These are phyloP conservation scores for Dryadula phaetusa DNA, from an alignment of 2,888 invertebrate genomes.

Conservation along the genomic window DNA sequence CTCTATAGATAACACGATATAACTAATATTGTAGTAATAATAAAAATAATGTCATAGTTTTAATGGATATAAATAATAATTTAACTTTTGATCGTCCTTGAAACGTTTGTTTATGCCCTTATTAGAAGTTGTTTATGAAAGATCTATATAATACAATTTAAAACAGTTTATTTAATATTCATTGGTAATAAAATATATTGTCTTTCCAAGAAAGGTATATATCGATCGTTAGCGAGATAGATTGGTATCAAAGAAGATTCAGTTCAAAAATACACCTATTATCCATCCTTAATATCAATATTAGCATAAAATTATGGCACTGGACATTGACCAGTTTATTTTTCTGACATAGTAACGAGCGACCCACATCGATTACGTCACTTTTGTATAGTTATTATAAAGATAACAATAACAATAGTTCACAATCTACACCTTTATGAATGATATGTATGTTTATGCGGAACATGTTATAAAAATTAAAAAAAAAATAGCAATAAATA, in stretches of 20 bases:
- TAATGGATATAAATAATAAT: neutral
- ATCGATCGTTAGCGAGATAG: conserved; percentile 29
- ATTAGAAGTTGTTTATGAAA: conserved; percentile 7
- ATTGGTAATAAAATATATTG: conserved; percentile 22
- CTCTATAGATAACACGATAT: neutral
- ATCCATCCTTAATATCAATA: conserved; percentile 63
- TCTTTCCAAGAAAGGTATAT: conserved; percentile 32
- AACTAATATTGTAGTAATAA: neutral
- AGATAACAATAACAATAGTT: conserved; percentile 33
- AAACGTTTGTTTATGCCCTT: neutral
- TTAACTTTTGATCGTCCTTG: neutral
- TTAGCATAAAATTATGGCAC: conserved; percentile 67
- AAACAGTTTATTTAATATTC: conserved; percentile 9
- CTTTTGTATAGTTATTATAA: conserved; percentile 36
- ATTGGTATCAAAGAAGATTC: conserved; percentile 45
- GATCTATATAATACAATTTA: conserved; percentile 17
- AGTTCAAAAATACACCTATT: conserved; percentile 52
- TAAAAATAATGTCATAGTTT: neutral
- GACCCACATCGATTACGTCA: conserved; percentile 56
- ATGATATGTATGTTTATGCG: too few relatives aligned
- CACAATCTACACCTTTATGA: too few relatives aligned
- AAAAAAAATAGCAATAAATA: too few relatives aligned
- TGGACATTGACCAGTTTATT: conserved; percentile 54
- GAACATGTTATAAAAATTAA: too few relatives aligned
- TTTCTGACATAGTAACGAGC: conserved; percentile 52